Conservation (phyloP, 2,797 vertebrate species). For the Cirrhinus molitorella region DNA sequence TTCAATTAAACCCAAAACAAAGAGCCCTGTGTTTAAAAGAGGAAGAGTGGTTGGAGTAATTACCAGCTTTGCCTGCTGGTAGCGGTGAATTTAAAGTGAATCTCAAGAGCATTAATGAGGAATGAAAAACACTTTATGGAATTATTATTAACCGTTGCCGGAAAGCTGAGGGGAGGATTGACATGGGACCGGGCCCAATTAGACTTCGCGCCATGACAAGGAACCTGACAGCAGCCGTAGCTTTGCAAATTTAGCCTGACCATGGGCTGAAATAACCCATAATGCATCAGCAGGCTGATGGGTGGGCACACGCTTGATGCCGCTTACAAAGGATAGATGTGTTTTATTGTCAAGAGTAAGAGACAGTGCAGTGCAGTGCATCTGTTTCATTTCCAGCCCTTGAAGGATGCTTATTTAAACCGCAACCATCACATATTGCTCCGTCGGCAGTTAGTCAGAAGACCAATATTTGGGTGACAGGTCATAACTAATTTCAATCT, state of each 20-base stretch:
- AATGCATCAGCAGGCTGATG: slow-evolving; percentile 37
- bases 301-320: slow-evolving; percentile 44
- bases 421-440: slow-evolving; percentile 41
- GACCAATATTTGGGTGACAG: slow-evolving; percentile 34
- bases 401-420: slow-evolving; percentile 57
- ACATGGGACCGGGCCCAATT: slow-evolving; percentile 61
- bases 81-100: slow-evolving; percentile 72
- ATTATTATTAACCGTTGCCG: slow-evolving; percentile 67
- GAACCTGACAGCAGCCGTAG: slow-evolving; percentile 53
- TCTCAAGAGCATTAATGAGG: slow-evolving; percentile 71
- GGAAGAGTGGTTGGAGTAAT: slow-evolving; percentile 74
- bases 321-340: slow-evolving; percentile 49
- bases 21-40: slow-evolving; percentile 69
- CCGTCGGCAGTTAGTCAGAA: slow-evolving; percentile 50
- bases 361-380: slow-evolving; percentile 21
- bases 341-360: slow-evolving; percentile 54
- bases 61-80: slow-evolving; percentile 72
- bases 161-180: slow-evolving; percentile 63
- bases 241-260: slow-evolving; percentile 55
- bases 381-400: slow-evolving; percentile 38
- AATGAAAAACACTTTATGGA: slow-evolving; percentile 68
- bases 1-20: slow-evolving; percentile 70
- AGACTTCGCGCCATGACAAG: slow-evolving; percentile 57
- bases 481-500: slow-evolving; percentile 52
- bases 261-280: slow-evolving; percentile 42